These are phyloP conservation scores for Drosophila paulistorum DNA, from an alignment of 1,140 invertebrate species.

Conservation along the genomic window DNA sequence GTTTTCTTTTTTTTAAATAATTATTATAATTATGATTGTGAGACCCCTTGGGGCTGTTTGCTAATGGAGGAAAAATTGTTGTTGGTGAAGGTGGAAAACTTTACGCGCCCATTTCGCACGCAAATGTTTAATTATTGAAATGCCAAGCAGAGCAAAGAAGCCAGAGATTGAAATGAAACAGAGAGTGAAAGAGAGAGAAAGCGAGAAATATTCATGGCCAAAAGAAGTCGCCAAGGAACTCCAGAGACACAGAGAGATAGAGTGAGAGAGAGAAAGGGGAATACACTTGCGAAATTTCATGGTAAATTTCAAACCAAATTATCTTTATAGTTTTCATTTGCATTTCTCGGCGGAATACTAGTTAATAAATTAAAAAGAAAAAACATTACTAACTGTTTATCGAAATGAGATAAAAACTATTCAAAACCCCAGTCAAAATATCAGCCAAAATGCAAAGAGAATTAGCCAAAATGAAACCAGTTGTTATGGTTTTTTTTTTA, in stretches of 20 bases:
- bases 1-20: conserved; percentile 46
- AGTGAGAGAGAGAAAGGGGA: not conserved
- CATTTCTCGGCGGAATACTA: no score
- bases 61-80: conserved; percentile 16
- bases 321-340: no score
- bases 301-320: no score
- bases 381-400: no score
- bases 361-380: no score
- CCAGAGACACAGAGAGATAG: not conserved
- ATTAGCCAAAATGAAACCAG: no score
- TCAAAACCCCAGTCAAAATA: no score
- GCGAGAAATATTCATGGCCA: not conserved
- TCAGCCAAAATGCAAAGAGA: no score
- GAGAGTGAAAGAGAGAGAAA: not conserved
- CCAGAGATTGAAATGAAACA: not conserved
- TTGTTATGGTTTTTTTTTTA: no score
- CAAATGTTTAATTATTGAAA: conserved; percentile 55
- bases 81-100: conserved; percentile 24
- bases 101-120: conserved; percentile 34
- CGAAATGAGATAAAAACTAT: no score
- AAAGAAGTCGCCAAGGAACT: not conserved
- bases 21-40: conserved; percentile 72
- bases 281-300: not conserved
- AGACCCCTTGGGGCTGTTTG: conserved; percentile 32
- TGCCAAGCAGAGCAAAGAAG: conserved; percentile 7